Conservation (phyloP, 1,140 invertebrate species). For the Melanaphis sacchari region DNA sequence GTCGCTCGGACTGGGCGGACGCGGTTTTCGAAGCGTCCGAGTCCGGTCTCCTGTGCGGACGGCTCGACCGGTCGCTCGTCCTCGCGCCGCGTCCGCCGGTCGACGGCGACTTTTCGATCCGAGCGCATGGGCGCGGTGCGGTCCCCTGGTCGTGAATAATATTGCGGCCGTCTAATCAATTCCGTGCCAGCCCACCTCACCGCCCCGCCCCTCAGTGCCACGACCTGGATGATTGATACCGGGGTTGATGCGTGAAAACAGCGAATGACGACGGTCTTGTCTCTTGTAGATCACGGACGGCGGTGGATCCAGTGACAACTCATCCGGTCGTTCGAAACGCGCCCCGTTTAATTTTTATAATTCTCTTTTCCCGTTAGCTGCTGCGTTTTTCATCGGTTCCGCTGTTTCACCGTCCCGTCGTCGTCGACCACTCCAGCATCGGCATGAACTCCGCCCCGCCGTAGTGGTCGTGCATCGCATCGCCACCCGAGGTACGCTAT, state of each 20-base stretch:
- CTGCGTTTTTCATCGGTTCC: background rate
- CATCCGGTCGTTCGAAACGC: background rate
- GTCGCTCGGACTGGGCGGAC: background rate
- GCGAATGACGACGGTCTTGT: background rate
- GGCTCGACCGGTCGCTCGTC: background rate
- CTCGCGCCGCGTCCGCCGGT: background rate
- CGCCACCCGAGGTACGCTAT: constrained; percentile 13
- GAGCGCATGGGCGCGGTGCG: too few relatives aligned
- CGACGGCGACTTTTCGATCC: too few relatives aligned
- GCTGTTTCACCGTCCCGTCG: background rate
- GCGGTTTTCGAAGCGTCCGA: too few relatives aligned
- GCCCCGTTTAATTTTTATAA: background rate
- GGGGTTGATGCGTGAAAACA: background rate
- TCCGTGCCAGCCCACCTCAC: background rate
- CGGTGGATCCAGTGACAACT: background rate
- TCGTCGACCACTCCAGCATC: background rate
- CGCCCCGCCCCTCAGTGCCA: background rate
- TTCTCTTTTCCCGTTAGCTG: background rate
- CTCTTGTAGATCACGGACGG: background rate
- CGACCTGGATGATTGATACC: background rate
- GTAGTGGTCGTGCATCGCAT: background rate
- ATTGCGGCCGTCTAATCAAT: background rate
- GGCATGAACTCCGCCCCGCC: background rate
- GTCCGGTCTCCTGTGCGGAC: background rate
- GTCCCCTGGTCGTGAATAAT: background rate